These are phyloP conservation scores for Boulengeromyrus knoepffleri DNA, from an alignment of 2,113 vertebrate species.

Conservation along the genomic window DNA sequence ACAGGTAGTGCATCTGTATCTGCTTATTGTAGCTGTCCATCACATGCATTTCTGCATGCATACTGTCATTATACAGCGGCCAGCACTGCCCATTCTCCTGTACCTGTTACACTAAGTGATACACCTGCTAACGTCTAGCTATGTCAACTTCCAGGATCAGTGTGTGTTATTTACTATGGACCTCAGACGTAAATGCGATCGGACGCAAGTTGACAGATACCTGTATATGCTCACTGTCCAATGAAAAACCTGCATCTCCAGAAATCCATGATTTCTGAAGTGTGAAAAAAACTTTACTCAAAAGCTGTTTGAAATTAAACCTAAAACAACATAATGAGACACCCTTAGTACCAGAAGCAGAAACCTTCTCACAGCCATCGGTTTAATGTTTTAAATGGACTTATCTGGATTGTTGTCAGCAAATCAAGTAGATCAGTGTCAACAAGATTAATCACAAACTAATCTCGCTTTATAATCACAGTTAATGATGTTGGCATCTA, in stretches of 20 bases:
- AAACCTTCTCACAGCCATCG: not conserved
- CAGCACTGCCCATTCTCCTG: not conserved
- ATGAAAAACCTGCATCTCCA: not conserved
- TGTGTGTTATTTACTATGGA: not conserved
- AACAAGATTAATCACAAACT: not conserved
- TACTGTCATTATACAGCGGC: not conserved
- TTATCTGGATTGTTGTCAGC: not conserved
- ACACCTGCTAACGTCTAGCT: not conserved
- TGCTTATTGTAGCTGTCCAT: not conserved
- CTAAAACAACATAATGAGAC: not conserved
- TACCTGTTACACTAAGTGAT: not conserved
- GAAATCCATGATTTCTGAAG: not conserved
- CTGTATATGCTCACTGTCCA: not conserved
- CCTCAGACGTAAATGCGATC: not conserved
- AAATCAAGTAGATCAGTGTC: not conserved
- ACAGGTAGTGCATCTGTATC: not conserved
- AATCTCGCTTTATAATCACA: not conserved
- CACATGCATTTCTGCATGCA: not conserved
- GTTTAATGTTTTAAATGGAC: not conserved
- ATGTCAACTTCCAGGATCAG: not conserved
- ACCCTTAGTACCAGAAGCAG: not conserved
- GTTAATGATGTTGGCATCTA: not conserved
- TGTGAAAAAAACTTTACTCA: not conserved
- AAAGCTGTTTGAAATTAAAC: not conserved
- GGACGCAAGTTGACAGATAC: not conserved